Evolutionary conservation across 64 coral and sea anemone species (phyloP).

Genomic region (Cladopsammia gracilis): DNA sequence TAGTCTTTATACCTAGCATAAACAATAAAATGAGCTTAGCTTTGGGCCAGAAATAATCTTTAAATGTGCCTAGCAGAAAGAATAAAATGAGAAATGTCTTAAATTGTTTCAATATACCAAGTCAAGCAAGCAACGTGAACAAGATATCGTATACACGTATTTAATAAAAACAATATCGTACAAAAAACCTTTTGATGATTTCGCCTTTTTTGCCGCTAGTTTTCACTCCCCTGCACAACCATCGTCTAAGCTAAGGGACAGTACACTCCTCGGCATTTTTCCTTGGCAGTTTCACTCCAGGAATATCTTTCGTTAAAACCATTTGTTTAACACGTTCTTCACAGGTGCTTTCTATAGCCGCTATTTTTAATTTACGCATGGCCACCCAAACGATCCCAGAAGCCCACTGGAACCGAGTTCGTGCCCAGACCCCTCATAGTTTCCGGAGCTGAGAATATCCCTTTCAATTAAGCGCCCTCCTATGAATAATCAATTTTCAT

Average conservation of each 20-base stretch:
- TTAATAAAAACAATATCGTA: not conserved
- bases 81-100: not conserved
- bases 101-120: too few relatives aligned
- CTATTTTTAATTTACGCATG: too few relatives aligned
- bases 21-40: not conserved
- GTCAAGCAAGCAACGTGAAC: too few relatives aligned
- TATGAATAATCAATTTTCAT: too few relatives aligned
- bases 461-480: too few relatives aligned
- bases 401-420: constrained; percentile 16
- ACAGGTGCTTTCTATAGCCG: too few relatives aligned
- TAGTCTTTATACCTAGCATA: constrained; percentile 76
- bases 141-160: not conserved
- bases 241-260: not conserved
- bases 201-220: constrained; percentile 8
- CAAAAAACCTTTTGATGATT: constrained; percentile 1
- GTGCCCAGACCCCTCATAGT: constrained; percentile 28
- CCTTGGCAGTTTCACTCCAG: not conserved
- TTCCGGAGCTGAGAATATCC: too few relatives aligned
- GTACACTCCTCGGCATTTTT: too few relatives aligned
- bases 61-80: not conserved
- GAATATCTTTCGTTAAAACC: too few relatives aligned
- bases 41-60: not conserved
- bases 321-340: too few relatives aligned
- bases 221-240: constrained; percentile 19
- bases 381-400: constrained; percentile 1